Base-by-base conservation (phyloP, 2,797 vertebrate species). In the Acanthurus tractus region DNA sequence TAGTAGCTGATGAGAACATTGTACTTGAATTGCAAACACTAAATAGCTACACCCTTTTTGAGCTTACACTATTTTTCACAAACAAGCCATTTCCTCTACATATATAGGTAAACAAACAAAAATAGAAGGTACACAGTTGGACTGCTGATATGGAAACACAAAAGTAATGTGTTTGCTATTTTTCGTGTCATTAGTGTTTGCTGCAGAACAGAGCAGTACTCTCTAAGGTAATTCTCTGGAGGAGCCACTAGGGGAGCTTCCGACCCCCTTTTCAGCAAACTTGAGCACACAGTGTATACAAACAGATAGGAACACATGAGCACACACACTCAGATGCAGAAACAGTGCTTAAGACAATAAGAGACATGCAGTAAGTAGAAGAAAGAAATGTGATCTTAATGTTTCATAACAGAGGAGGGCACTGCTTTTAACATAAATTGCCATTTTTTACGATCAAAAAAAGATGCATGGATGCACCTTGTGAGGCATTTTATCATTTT, bases 241-340 rank as follows among this genome's bases (percentile, higher is more conserved):
- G 91, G 66, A 76, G 73, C 93, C 94, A 94, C 94, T 94, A 94
- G 94, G 91, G 93, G 94, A 90, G 91, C 93, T 90, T 92, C 84
- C 84, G 89, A 75, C 84, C 89, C 86, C 85, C 84, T 90, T 90
- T 91, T 86, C 63, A 85, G 77, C 64, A 86, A 87, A 86, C 78
- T 69, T 79, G 64, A 78, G 75, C 70, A 85, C 67, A 81, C 58
- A 70, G 44, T 70, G 54, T 58, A 70, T 74, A 44, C 68, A 89
- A 82, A 87, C 74, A 70, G 15, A 78, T 63, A 76, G 56, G 56
- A 63, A 58, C 52, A 80, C 70, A 79, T 45, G 65, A 67, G 54
- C 57, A 46, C 44, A 76, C 75, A 75, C 49, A 45, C 50, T 59
- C 62, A 69, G 46, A 74, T 25, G 29, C 72, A 34, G 49, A 18